Evolutionary conservation across 2,888 invertebrate genomes (phyloP).

Genomic region (Ariolimax columbianus): DNA sequence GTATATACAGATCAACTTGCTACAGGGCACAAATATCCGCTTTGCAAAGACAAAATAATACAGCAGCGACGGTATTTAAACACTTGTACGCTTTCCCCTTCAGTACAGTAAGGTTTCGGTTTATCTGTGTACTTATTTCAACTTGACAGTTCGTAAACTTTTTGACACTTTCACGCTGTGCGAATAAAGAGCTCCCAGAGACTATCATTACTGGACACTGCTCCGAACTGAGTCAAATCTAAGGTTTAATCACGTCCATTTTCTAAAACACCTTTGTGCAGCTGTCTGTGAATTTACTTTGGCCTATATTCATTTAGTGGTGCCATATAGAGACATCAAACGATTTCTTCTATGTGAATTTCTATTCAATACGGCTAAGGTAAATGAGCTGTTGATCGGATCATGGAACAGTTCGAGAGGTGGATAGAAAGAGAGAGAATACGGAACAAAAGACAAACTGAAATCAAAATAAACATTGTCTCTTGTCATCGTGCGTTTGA

Average conservation of each 20-base stretch:
- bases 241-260: not conserved
- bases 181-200: not conserved
- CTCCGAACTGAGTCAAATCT: not conserved
- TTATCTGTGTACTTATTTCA: not conserved
- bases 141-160: not conserved
- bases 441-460: conserved; percentile 21
- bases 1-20: not conserved
- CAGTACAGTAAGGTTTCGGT: not conserved
- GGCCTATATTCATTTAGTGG: conserved; percentile 4
- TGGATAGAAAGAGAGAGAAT: conserved; percentile 8
- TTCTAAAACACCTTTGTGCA: not conserved
- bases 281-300: conserved; percentile 31
- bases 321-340: conserved; percentile 26
- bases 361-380: not conserved
- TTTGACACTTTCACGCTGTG: conserved; percentile 23
- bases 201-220: not conserved
- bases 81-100: not conserved
- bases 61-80: not conserved
- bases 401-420: conserved; percentile 7
- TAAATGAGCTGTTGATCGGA: conserved; percentile 29
- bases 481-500: conserved; percentile 10
- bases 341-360: conserved; percentile 28
- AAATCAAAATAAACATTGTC: conserved; percentile 41
- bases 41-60: too few relatives aligned
- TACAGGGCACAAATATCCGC: too few relatives aligned